A percentile compares a stretch with the other conserved stretches of the same genome.
phyloP scores from a whole-genome alignment of 1,140 invertebrate species.

The Psilanteris sp. region DNA sequence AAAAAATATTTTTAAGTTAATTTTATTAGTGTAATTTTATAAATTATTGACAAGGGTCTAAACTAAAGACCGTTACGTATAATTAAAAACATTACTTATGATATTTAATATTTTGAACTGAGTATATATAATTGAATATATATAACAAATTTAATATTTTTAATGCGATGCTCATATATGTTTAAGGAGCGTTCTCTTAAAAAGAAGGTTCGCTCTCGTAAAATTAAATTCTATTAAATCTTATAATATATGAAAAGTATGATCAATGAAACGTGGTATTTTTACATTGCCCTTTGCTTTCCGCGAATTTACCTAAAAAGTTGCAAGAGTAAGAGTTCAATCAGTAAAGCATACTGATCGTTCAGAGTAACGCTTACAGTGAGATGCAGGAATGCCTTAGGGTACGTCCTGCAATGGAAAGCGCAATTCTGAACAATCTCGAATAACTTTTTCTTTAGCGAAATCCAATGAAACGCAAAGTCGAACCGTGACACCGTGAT shows the following conservation, averaged over 20 bases:
- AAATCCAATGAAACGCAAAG: conserved; percentile 58
- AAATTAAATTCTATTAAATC: conserved; percentile 31
- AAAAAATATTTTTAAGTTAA: too few relatives aligned
- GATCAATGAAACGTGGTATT: conserved; percentile 43
- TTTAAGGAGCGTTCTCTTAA: too few relatives aligned
- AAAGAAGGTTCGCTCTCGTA: too few relatives aligned
- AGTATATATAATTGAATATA: too few relatives aligned
- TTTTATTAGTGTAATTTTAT: too few relatives aligned
- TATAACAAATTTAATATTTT: too few relatives aligned
- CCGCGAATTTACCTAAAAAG: conserved; percentile 49
- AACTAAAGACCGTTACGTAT: too few relatives aligned
- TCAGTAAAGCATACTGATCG: conserved; percentile 47
- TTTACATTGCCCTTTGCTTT: conserved; percentile 28
- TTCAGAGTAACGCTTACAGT: conserved; percentile 29
- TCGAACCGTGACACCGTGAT: conserved; percentile 43
- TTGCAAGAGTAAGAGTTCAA: conserved; percentile 43
- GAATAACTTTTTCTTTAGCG: conserved; percentile 47
- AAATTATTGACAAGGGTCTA: too few relatives aligned
- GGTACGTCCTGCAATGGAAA: conserved; percentile 26
- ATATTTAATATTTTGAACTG: too few relatives aligned
- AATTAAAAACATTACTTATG: too few relatives aligned
- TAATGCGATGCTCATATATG: too few relatives aligned
- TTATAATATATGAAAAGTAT: conserved; percentile 45
- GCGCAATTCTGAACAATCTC: conserved; percentile 45
- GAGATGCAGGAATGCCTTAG: conserved; percentile 28